These are phyloP conservation scores for Notiomystis cincta DNA, from an alignment of 2,113 vertebrate species.

Conservation along the genomic window DNA sequence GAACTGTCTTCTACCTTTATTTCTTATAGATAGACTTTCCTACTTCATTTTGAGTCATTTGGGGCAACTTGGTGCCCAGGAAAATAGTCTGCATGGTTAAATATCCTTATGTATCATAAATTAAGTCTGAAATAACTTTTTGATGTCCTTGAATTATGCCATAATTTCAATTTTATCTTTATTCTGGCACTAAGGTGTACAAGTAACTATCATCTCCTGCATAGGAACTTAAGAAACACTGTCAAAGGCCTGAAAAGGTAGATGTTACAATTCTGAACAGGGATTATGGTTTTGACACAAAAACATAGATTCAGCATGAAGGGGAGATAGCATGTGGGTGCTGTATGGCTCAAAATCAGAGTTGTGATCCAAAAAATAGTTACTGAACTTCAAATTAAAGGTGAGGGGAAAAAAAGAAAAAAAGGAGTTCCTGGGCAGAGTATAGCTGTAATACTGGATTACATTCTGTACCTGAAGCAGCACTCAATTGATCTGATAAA, in stretches of 20 bases:
- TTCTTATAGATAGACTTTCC: neutral
- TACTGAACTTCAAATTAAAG: neutral
- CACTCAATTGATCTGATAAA: conserved; percentile 3
- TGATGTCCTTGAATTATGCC: neutral
- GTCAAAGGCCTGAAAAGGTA: neutral
- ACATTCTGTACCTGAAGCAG: neutral
- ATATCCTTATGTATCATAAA: neutral
- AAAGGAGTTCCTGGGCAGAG: neutral
- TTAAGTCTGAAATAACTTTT: neutral
- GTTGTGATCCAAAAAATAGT: neutral
- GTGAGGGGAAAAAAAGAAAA: neutral
- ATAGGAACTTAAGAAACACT: neutral
- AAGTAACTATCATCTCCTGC: neutral
- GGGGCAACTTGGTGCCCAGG: neutral
- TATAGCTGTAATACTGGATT: conserved; percentile 1
- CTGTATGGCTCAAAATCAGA: neutral
- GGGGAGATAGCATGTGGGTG: neutral
- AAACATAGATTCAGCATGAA: neutral
- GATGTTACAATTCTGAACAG: neutral
- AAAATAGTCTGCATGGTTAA: neutral
- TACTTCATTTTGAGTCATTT: neutral
- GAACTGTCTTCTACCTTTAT: neutral
- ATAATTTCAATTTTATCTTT: neutral
- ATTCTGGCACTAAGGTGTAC: neutral
- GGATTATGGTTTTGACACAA: neutral